Evolutionary conservation across 2,113 vertebrate genomes (phyloP).

Genomic region (Paracanthobrama guichenoti): DNA sequence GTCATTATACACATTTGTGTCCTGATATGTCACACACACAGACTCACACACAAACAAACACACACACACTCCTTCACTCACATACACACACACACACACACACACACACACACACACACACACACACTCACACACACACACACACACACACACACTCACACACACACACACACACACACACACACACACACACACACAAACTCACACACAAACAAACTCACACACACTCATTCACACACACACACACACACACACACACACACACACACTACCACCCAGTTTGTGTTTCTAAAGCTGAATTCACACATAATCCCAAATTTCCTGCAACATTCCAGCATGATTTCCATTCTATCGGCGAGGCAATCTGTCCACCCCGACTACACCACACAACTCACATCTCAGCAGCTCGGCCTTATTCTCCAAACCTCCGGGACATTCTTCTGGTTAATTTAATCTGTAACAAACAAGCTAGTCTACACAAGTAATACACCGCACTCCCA

Average conservation of each 20-base stretch:
- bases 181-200: no score
- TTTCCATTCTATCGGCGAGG: conserved; percentile 5
- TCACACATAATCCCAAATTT: conserved; percentile 55
- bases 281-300: background rate
- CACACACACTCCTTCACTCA: no score
- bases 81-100: no score
- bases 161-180: no score
- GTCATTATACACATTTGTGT: no score
- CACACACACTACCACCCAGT: conserved; percentile 16
- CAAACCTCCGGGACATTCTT: background rate
- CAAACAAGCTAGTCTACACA: conserved; percentile 1
- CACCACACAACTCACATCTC: background rate
- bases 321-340: conserved; percentile 55
- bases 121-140: no score
- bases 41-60: no score
- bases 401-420: background rate
- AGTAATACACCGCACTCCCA: background rate
- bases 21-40: no score
- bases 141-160: no score
- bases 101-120: no score
- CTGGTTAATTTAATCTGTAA: background rate
- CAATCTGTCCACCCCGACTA: background rate
- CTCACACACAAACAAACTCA: no score
- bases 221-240: no score
- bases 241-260: background rate